Evolutionary conservation across 1,140 invertebrate genomes (phyloP).

Genomic region (Drosophila bifasciata): DNA sequence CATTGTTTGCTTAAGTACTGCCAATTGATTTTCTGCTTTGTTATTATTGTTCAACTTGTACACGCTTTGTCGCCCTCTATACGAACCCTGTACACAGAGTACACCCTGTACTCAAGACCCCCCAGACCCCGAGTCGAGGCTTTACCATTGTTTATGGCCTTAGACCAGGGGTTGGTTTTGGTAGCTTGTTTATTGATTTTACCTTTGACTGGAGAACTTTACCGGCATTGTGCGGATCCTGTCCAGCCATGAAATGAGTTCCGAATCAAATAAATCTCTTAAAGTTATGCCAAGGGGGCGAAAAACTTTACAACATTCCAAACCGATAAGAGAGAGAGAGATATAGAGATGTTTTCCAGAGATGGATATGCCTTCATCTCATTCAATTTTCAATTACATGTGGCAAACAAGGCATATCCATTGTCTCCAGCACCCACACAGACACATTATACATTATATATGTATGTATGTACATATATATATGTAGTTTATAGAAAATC

Average conservation of each 20-base stretch:
- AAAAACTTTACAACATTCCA: not conserved
- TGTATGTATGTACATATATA: too few species aligned
- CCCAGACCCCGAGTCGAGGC: too few species aligned
- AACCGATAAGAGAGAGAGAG: too few species aligned
- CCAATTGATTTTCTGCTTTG: slow-evolving; percentile 75
- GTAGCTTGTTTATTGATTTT: slow-evolving; percentile 70
- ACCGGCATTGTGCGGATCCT: slow-evolving; percentile 10
- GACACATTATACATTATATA: not conserved
- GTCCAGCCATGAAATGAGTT: slow-evolving; percentile 12
- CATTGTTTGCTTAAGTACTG: slow-evolving; percentile 80
- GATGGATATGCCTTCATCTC: slow-evolving; percentile 8
- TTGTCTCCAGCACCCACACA: slow-evolving; percentile 33
- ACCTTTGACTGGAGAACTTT: slow-evolving; percentile 43
- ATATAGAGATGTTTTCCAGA: not conserved
- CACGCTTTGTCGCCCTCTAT: slow-evolving; percentile 71
- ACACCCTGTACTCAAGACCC: too few species aligned
- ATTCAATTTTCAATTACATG: slow-evolving; percentile 44
- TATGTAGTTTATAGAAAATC: too few species aligned
- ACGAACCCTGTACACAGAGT: too few species aligned
- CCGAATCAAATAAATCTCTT: slow-evolving; percentile 21
- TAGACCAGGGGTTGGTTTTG: slow-evolving; percentile 37
- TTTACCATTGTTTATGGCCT: slow-evolving; percentile 65
- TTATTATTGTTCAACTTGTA: slow-evolving; percentile 74
- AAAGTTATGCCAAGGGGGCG: not conserved
- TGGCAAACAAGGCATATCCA: slow-evolving; percentile 35